Evolutionary conservation across 1,140 invertebrate species (phyloP).

Genomic region (Maconellicoccus hirsutus): DNA sequence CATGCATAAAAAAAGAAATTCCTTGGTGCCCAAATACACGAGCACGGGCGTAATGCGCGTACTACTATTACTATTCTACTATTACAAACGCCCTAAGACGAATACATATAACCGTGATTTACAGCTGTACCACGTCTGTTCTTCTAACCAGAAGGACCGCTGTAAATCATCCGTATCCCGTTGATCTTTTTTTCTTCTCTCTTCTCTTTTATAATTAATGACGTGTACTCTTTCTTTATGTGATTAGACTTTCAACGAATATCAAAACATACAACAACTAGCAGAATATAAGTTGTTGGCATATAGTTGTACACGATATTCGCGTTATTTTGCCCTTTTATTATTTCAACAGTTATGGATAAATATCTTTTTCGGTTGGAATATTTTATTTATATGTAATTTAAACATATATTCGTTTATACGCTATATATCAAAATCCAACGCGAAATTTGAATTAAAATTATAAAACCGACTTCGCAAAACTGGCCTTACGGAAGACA

Average conservation of each 20-base stretch:
- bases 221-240: conserved; percentile 16
- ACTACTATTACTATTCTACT: conserved; percentile 9
- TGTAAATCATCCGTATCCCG: conserved; percentile 11
- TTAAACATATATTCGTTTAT: too few relatives aligned
- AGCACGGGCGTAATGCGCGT: background rate
- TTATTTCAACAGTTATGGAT: too few relatives aligned
- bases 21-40: background rate
- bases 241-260: conserved; percentile 20
- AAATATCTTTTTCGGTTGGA: too few relatives aligned
- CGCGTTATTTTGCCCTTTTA: background rate
- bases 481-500: too few relatives aligned
- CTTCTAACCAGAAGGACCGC: conserved; percentile 11
- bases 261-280: conserved; percentile 12
- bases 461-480: too few relatives aligned
- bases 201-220: conserved; percentile 14
- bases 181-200: background rate
- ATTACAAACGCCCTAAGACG: background rate
- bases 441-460: too few relatives aligned
- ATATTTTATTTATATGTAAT: too few relatives aligned
- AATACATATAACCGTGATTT: conserved; percentile 7
- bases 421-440: too few relatives aligned
- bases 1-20: conserved; percentile 2
- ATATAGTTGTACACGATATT: too few relatives aligned
- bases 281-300: conserved; percentile 12
- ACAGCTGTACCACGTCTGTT: conserved; percentile 14